Percentiles rank a stretch among this genome's conserved stretches.
Conservation (phyloP, 2,888 invertebrate genomes). For the Bimastos eiseni region DNA sequence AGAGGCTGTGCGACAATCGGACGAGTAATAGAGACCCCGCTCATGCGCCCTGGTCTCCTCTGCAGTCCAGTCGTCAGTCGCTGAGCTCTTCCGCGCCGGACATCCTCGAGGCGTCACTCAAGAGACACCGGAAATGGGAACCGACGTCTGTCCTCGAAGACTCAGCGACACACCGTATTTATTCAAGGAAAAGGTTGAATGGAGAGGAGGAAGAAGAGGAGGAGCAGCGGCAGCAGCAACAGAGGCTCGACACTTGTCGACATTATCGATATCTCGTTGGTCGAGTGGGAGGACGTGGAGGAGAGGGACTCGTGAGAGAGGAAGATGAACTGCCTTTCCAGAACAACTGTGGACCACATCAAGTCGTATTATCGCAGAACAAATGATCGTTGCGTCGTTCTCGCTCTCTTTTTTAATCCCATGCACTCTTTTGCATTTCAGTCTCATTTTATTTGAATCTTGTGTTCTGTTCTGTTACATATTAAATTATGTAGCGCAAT, state of each 20-base stretch:
- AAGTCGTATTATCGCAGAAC: background rate
- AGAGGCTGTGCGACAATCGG: background rate
- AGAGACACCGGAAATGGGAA: constrained; percentile 13
- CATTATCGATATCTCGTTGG: constrained; percentile 13
- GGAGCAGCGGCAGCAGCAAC: background rate
- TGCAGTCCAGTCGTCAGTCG: background rate
- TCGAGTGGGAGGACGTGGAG: background rate
- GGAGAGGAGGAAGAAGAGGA: background rate
- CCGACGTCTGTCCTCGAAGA: background rate
- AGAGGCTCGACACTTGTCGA: background rate
- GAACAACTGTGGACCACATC: background rate
- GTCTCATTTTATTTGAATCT: background rate
- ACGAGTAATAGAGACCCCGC: background rate
- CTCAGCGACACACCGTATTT: background rate
- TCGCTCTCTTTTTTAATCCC: background rate
- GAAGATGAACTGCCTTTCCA: background rate
- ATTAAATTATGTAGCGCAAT: background rate
- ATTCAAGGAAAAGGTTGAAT: background rate
- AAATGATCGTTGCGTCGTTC: background rate
- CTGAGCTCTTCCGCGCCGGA: background rate
- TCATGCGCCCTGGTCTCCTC: background rate
- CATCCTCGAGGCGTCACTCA: background rate
- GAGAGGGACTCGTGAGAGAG: background rate
- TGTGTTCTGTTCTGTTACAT: background rate
- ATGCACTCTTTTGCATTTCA: background rate